Evolutionary conservation across 2,113 vertebrate genomes (phyloP).

Genomic region (Trematomus loennbergii): DNA sequence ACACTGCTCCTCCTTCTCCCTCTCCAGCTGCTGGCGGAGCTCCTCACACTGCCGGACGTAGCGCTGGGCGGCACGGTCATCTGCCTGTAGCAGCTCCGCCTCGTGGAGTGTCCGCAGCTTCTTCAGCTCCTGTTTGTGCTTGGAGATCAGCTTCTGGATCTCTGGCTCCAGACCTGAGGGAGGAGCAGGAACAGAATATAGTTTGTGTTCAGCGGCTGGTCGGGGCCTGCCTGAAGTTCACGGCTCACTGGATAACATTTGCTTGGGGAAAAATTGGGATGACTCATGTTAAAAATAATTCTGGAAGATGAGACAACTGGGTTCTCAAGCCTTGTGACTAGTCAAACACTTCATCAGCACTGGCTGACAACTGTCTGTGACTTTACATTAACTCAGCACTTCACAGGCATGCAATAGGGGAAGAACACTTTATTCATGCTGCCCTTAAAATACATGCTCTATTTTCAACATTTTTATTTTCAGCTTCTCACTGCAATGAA

Average conservation of each 20-base stretch:
- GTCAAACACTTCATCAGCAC: not conserved
- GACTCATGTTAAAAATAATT: not conserved
- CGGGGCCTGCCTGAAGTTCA: not conserved
- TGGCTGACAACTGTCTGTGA: not conserved
- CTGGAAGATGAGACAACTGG: too few relatives aligned
- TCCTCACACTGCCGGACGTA: constrained; percentile 87
- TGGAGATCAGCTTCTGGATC: constrained; percentile 94
- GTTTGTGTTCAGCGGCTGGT: not conserved
- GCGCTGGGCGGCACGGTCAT: constrained; percentile 86
- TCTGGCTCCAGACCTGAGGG: constrained; percentile 93
- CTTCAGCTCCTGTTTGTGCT: constrained; percentile 92
- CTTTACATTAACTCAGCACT: constrained; percentile 1
- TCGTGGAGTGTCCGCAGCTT: constrained; percentile 90
- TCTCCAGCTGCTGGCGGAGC: constrained; percentile 88
- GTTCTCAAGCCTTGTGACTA: not conserved
- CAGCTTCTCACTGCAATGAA: too few relatives aligned
- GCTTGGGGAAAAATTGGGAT: not conserved
- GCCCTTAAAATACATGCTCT: not conserved
- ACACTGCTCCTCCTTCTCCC: constrained; percentile 88
- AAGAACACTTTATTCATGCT: not conserved
- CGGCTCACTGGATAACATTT: not conserved
- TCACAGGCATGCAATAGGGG: not conserved
- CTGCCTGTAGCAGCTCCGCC: constrained; percentile 89
- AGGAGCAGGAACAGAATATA: not conserved
- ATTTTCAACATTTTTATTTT: too few relatives aligned